These are phyloP conservation scores for Drosophila burlai DNA, from an alignment of 1,140 invertebrate species.

Conservation along the genomic window DNA sequence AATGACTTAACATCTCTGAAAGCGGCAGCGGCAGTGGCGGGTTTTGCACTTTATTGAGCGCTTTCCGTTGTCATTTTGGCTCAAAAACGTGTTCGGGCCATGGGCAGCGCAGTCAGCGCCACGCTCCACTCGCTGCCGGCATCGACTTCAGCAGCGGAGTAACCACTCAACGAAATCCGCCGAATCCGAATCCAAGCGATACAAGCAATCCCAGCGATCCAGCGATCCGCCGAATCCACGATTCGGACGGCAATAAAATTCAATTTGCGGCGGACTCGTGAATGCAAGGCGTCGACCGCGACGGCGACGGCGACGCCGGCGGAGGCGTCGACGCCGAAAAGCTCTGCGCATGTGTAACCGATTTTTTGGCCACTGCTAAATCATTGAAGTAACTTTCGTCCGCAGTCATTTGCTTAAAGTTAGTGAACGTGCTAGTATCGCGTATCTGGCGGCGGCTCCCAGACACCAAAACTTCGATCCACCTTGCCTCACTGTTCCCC, in stretches of 20 bases:
- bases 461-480: slow-evolving; percentile 22
- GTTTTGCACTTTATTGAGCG: slow-evolving; percentile 79
- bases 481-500: slow-evolving; percentile 5
- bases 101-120: not conserved
- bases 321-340: slow-evolving; percentile 40
- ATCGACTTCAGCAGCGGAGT: not conserved
- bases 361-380: slow-evolving; percentile 85
- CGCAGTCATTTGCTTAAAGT: slow-evolving; percentile 85
- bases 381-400: slow-evolving; percentile 84
- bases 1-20: slow-evolving; percentile 49
- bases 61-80: slow-evolving; percentile 58
- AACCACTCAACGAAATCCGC: slow-evolving; percentile 5
- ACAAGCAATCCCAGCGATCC: not conserved
- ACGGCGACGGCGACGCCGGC: slow-evolving; percentile 35
- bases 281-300: slow-evolving; percentile 41
- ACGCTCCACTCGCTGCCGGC: not conserved
- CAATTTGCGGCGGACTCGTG: slow-evolving; percentile 42
- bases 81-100: slow-evolving; percentile 69
- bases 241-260: slow-evolving; percentile 69
- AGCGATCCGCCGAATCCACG: slow-evolving; percentile 22
- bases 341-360: slow-evolving; percentile 74
- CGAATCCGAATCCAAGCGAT: slow-evolving; percentile 12
- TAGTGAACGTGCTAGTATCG: slow-evolving; percentile 85
- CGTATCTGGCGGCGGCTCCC: slow-evolving; percentile 69
- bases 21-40: slow-evolving; percentile 9